Conservation (phyloP, 2,797 vertebrate species). For the Melopsittacus undulatus region DNA sequence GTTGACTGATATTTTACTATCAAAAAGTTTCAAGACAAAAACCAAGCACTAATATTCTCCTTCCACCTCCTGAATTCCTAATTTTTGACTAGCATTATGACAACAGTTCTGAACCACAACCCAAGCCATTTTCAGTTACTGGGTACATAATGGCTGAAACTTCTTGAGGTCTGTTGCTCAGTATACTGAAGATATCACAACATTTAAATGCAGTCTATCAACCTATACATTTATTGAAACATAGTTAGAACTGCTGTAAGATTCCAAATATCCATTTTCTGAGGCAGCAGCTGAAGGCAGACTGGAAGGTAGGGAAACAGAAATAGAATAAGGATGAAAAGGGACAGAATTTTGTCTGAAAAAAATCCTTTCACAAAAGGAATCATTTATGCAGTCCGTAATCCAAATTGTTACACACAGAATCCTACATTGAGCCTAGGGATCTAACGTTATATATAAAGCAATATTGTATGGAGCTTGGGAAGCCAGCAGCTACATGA, state of each 20-base stretch:
- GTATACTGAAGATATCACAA: background rate
- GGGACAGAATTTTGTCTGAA: background rate
- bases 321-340: background rate
- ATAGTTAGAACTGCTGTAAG: background rate
- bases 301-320: background rate
- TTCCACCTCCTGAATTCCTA: background rate
- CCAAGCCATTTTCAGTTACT: background rate
- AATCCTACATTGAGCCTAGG: background rate
- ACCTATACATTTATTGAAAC: background rate
- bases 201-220: background rate
- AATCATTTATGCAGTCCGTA: background rate
- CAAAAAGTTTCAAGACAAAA: background rate
- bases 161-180: background rate
- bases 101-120: background rate
- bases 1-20: background rate
- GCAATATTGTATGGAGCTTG: background rate
- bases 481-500: background rate
- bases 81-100: background rate
- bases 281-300: background rate
- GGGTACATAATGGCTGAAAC: background rate
- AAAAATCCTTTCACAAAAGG: background rate
- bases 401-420: conserved; percentile 26
- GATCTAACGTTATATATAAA: background rate
- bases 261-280: background rate
- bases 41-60: background rate